Evolutionary conservation across 2,888 invertebrate species (phyloP).

Genomic region (Laspeyria flexula): DNA sequence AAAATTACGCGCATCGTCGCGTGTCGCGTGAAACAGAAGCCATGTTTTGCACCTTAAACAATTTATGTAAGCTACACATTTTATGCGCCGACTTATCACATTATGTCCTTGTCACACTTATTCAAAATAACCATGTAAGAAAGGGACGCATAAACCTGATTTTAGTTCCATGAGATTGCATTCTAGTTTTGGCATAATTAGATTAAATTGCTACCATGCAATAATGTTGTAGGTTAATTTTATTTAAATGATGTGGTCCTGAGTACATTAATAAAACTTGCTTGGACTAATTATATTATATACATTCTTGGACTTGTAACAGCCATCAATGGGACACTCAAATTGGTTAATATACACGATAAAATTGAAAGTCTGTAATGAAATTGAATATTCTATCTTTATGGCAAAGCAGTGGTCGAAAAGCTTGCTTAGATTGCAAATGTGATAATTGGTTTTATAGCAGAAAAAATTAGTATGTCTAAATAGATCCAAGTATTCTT

Average conservation of each 20-base stretch:
- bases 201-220: conserved; percentile 40
- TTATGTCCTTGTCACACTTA: conserved; percentile 18
- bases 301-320: neutral
- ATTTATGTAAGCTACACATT: conserved; percentile 37
- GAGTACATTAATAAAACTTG: conserved; percentile 5
- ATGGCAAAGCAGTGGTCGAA: no score
- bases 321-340: neutral
- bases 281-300: conserved; percentile 2
- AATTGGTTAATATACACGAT: neutral
- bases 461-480: no score
- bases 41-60: conserved; percentile 33
- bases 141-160: conserved; percentile 26
- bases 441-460: no score
- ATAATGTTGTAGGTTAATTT: conserved; percentile 30
- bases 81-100: conserved; percentile 33
- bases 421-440: no score
- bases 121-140: neutral
- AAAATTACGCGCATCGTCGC: conserved; percentile 24
- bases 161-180: conserved; percentile 36
- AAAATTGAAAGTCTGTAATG: no score
- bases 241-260: conserved; percentile 25
- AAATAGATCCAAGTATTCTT: no score
- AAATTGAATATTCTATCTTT: no score
- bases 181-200: conserved; percentile 46
- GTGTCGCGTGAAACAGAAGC: conserved; percentile 34